phyloP scores from a whole-genome alignment of 2,113 vertebrate genomes.

The Platysteira castanea region DNA sequence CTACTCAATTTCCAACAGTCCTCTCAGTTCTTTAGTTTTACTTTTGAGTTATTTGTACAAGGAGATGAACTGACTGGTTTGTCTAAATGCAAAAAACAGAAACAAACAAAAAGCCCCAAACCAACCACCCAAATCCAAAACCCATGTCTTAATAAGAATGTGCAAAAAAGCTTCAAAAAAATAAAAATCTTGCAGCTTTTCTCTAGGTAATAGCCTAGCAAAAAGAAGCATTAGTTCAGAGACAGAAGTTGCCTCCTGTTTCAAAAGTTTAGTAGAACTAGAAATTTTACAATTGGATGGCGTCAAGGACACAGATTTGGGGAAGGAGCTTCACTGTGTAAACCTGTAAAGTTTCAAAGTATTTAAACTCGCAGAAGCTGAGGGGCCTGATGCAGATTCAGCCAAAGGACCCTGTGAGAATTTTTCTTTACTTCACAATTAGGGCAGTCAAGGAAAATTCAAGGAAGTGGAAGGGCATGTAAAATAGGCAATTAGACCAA shows the following conservation, averaged over 20 bases:
- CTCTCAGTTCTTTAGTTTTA: neutral
- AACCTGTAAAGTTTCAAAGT: neutral
- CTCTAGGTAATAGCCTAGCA: neutral
- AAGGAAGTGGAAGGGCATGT: neutral
- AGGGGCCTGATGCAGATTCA: neutral
- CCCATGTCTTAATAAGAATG: neutral
- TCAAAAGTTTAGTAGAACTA: neutral
- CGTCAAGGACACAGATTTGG: neutral
- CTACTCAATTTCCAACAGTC: neutral
- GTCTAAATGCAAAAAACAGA: neutral
- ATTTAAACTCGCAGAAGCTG: neutral
- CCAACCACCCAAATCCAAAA: neutral
- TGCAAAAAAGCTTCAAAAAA: neutral
- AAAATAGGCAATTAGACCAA: neutral
- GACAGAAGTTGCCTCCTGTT: neutral
- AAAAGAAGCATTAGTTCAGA: neutral
- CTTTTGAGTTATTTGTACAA: neutral
- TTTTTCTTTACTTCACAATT: neutral
- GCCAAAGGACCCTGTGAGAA: neutral
- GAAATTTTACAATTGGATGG: neutral
- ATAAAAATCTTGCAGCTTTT: neutral
- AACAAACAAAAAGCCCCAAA: neutral
- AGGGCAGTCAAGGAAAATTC: neutral
- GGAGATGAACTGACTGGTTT: neutral
- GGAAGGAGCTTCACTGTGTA: neutral